Evolutionary conservation across 2,113 vertebrate genomes (phyloP).

Genomic region (Coptodon bakossiorum): DNA sequence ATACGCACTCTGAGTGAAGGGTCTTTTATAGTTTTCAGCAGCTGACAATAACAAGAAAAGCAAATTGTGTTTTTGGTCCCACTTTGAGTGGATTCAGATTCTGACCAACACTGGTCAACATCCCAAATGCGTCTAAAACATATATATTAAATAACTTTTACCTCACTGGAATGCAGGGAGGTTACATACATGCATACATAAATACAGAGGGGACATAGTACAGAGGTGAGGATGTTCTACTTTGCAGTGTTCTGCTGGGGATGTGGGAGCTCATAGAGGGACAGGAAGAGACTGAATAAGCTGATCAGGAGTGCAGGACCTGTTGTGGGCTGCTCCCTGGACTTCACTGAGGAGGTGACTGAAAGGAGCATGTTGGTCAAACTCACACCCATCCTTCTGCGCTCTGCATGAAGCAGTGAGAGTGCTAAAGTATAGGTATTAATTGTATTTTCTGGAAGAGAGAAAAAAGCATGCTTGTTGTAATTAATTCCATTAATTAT

Average conservation of each 20-base stretch:
- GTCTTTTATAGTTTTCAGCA: neutral
- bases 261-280: neutral
- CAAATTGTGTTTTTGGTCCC: rapidly evolving
- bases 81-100: neutral
- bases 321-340: neutral
- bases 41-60: neutral
- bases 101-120: neutral
- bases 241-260: neutral
- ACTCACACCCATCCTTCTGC: neutral
- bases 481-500: neutral
- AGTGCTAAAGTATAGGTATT: rapidly evolving
- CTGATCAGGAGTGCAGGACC: neutral
- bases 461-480: neutral
- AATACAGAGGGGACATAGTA: neutral
- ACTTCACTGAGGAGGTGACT: neutral
- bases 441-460: neutral
- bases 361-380: neutral
- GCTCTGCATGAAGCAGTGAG: neutral
- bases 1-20: neutral
- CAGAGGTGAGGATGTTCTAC: neutral
- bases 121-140: neutral
- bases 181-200: neutral
- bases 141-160: neutral
- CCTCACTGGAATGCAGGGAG: neutral
- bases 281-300: neutral